Conservation (phyloP, 2,888 invertebrate species). For the Aproaerema taeniolella region DNA sequence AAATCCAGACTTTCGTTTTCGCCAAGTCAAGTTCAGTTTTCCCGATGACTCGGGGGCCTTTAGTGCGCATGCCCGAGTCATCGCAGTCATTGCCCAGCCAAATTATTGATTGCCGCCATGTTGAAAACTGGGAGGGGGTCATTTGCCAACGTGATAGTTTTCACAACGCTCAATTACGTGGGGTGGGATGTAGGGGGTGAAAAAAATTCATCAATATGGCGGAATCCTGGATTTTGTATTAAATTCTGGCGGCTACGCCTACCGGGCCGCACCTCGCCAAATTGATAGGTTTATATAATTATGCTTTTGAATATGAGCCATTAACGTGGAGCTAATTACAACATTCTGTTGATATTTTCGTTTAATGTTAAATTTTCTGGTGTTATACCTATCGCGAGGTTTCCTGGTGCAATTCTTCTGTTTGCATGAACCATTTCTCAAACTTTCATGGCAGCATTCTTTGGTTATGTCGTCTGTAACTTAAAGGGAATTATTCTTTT, state of each 20-base stretch:
- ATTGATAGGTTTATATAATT: slow-evolving; percentile 49
- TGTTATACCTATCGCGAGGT: too few species aligned
- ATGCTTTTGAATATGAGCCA: slow-evolving; percentile 14
- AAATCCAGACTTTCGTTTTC: slow-evolving; percentile 75
- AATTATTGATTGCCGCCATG: slow-evolving; percentile 76
- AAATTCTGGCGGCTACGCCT: slow-evolving; percentile 66
- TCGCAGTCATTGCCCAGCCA: slow-evolving; percentile 76
- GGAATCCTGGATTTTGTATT: slow-evolving; percentile 65
- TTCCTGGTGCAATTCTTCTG: too few species aligned
- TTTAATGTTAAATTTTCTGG: neutral
- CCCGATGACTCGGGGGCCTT: slow-evolving; percentile 55
- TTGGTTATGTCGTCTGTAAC: too few species aligned
- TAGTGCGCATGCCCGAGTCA: slow-evolving; percentile 69
- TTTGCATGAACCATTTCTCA: too few species aligned
- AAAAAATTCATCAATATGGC: slow-evolving; percentile 69
- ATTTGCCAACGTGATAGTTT: slow-evolving; percentile 75
- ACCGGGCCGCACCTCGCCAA: slow-evolving; percentile 29
- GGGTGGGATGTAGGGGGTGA: slow-evolving; percentile 45
- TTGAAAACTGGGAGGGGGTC: slow-evolving; percentile 61
- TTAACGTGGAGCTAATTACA: slow-evolving; percentile 2
- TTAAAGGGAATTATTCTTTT: too few species aligned
- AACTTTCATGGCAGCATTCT: too few species aligned
- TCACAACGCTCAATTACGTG: slow-evolving; percentile 73
- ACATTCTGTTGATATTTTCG: neutral
- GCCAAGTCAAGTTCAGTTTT: slow-evolving; percentile 75